Base-by-base conservation (phyloP, 2,113 vertebrate species). In the Hippocampus mohnikei region DNA sequence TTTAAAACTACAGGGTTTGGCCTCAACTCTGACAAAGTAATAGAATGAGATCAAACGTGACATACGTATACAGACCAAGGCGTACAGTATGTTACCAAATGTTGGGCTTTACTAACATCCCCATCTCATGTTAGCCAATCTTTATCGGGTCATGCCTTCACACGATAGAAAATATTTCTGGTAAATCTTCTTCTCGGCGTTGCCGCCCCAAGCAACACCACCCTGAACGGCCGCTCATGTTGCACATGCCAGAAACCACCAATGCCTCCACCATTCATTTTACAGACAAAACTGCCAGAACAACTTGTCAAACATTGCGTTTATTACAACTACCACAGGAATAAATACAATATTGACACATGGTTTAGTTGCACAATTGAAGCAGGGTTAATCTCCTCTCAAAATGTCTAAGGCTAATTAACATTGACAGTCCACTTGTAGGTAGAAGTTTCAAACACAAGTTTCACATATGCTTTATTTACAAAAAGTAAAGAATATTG, bases 281-380 rank as follows among this genome's bases (percentile, higher is more conserved):
- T 12, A 27, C 25, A 58, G 23, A 27, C 55, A 58, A 58, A 27
- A 13, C 12, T 25, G 25, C 27, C 23, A 23, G 13, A 27, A 27
- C 55, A 58, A 27, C 12, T 58, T 16, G 15, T 50, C 46, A 3
- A 20, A 20, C 53, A 85, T 68, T 78, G 71, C 82, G 83, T 87
- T 90, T 88, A 90, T 89, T 90, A 70, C 61, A 77, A 73, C 73
- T 87, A 78, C 80, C 74, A 78, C 79, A 76, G 71, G 76, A 90
- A 90, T 89, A 81, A 87, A 84, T 86, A 89, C 82, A 85, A 75
- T 76, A 86, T 69, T 75, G 66, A 85, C 71, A 76, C 25, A 75
- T 80, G 42, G 73, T 85, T 86, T 84, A 85, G 81, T 82, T 81
- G 70, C 75, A 78, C 69, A 76, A 46, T 77, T 77, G 75, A 78